phyloP scores from a whole-genome alignment of 2,797 vertebrate genomes.

The Lagocephalus sceleratus region DNA sequence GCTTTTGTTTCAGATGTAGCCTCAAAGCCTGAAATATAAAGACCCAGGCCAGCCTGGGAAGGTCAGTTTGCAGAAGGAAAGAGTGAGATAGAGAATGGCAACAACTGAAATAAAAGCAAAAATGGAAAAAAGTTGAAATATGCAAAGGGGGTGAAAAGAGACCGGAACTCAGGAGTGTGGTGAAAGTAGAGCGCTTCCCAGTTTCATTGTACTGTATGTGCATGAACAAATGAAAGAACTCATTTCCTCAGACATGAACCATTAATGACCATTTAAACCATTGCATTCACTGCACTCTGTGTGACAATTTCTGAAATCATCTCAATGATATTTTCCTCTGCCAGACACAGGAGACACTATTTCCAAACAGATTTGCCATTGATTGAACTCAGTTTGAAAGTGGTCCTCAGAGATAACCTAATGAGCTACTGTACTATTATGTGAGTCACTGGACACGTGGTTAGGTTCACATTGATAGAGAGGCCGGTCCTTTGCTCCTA shows the following conservation, averaged over 20 bases:
- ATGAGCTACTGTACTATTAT: too few species aligned
- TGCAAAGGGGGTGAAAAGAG: constrained; percentile 23
- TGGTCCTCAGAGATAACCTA: too few species aligned
- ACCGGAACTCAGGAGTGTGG: constrained; percentile 40
- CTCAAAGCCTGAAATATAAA: constrained; percentile 80
- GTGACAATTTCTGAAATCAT: too few species aligned
- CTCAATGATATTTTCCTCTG: neutral
- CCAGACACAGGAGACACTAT: too few species aligned
- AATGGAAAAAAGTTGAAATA: constrained; percentile 40
- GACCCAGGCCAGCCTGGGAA: constrained; percentile 72
- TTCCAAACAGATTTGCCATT: too few species aligned
- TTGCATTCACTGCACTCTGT: constrained; percentile 57
- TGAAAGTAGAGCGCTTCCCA: constrained; percentile 61
- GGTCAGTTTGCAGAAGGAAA: constrained; percentile 62
- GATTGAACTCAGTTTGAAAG: too few species aligned
- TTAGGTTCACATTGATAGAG: too few species aligned
- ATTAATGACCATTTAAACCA: constrained; percentile 72
- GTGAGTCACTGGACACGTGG: too few species aligned
- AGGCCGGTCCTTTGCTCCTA: too few species aligned
- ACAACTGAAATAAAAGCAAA: constrained; percentile 37
- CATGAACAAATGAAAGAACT: constrained; percentile 58
- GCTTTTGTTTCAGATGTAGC: constrained; percentile 84
- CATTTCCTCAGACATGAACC: constrained; percentile 64
- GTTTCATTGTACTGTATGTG: constrained; percentile 66
- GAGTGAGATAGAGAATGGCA: constrained; percentile 47